A percentile compares a stretch with the other conserved stretches of the same genome.
Conservation (phyloP, 2,113 vertebrate species). For the Anguilla japonica region DNA sequence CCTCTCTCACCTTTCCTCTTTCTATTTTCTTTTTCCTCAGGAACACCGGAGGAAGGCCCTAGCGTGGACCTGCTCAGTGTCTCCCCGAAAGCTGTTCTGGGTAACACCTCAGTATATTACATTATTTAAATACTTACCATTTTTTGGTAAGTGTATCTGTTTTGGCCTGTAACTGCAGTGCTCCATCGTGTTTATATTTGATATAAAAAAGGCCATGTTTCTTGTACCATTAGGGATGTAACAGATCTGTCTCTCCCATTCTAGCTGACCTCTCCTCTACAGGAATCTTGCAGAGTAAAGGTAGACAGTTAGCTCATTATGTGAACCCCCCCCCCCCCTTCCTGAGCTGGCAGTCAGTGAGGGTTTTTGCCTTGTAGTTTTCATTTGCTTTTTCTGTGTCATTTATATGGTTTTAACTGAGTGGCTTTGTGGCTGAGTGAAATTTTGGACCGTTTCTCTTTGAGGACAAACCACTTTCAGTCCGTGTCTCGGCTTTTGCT, state of each 20-base stretch:
- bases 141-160: neutral
- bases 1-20: neutral
- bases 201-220: neutral
- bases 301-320: constrained; percentile 38
- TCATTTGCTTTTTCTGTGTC: neutral
- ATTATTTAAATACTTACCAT: neutral
- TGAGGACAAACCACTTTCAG: neutral
- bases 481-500: neutral
- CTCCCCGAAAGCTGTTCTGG: constrained; percentile 78
- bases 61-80: constrained; percentile 80
- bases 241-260: constrained; percentile 28
- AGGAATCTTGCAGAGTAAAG: constrained; percentile 45
- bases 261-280: constrained; percentile 41
- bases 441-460: neutral
- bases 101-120: constrained; percentile 56
- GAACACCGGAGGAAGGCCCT: constrained; percentile 74
- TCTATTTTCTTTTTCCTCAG: constrained; percentile 53
- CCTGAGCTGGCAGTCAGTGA: neutral
- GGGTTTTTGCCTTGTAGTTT: neutral
- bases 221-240: neutral
- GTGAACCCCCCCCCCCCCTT: neutral
- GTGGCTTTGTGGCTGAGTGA: neutral
- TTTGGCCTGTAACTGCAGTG: neutral
- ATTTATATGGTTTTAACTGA: neutral
- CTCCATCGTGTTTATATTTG: neutral